A percentile compares a stretch with the other conserved stretches of the same genome.
Conservation (phyloP, 1,140 invertebrate species). For the Saccostrea echinata region DNA sequence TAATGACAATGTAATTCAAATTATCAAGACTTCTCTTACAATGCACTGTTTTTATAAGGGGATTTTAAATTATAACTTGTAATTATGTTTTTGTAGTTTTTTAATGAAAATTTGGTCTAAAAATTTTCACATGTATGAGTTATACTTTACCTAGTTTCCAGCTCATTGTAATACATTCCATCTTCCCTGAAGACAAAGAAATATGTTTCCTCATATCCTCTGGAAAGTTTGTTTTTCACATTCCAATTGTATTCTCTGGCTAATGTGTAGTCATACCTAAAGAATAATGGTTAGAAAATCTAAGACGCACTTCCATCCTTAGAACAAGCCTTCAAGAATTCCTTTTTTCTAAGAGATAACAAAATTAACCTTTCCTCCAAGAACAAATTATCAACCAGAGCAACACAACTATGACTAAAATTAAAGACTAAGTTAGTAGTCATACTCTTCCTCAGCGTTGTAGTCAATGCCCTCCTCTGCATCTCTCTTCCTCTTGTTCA, state of each 20-base stretch:
- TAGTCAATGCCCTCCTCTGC: constrained; percentile 89
- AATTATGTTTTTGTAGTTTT: no score
- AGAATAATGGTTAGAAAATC: neutral
- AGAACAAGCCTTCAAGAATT: neutral
- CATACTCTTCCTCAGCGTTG: constrained; percentile 86
- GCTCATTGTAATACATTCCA: constrained; percentile 97
- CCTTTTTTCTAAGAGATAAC: neutral
- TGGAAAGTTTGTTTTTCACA: constrained; percentile 98
- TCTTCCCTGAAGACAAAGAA: constrained; percentile 95
- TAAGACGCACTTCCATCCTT: neutral
- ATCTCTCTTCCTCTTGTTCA: constrained; percentile 92
- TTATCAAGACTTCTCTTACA: no score
- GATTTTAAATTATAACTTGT: no score
- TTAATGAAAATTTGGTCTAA: no score
- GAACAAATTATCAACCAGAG: no score
- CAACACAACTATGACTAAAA: neutral
- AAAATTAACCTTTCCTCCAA: neutral
- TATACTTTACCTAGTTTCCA: constrained; percentile 90
- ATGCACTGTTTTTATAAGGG: no score
- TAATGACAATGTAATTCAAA: no score
- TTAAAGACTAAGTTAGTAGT: neutral
- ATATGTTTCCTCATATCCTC: constrained; percentile 99
- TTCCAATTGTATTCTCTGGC: constrained; percentile 95
- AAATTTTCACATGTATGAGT: neutral
- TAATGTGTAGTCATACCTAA: constrained; percentile 80